Percentiles rank a stretch among this genome's conserved stretches.
Conservation (phyloP, 2,888 invertebrate species). For the Eristalis tenax region DNA sequence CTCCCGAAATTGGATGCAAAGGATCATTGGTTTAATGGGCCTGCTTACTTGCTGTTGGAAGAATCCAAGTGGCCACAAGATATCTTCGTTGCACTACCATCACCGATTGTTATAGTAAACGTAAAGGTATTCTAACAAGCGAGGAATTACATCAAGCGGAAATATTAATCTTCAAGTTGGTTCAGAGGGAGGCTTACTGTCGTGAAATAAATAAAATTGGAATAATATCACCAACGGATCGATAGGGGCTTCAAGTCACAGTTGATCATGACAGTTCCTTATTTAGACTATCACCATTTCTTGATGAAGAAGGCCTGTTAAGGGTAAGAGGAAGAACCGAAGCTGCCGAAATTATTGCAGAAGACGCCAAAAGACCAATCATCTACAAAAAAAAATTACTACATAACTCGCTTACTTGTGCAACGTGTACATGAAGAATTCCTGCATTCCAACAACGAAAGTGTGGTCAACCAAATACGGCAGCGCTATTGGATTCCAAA, state of each 20-base stretch:
- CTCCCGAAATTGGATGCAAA: background rate
- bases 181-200: background rate
- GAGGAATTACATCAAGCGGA: background rate
- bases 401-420: conserved; percentile 21
- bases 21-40: conserved; percentile 3
- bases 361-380: conserved; percentile 4
- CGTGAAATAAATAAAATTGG: background rate
- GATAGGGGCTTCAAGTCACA: background rate
- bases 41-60: background rate
- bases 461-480: conserved; percentile 6
- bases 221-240: background rate
- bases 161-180: background rate
- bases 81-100: background rate
- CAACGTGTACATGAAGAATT: conserved; percentile 23
- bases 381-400: conserved; percentile 22
- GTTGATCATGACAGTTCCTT: conserved; percentile 7
- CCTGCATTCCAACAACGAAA: conserved; percentile 19
- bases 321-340: conserved; percentile 47
- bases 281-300: conserved; percentile 25
- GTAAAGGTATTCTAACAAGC: background rate
- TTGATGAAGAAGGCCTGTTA: conserved; percentile 34
- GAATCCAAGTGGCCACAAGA: background rate
- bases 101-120: background rate
- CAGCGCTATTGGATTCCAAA: conserved; percentile 15
- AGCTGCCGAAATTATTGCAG: background rate